A percentile compares a stretch with the other conserved stretches of the same genome.
These are phyloP conservation scores for Acrobasis consociella DNA, from an alignment of 2,888 invertebrate species.

Conservation along the genomic window DNA sequence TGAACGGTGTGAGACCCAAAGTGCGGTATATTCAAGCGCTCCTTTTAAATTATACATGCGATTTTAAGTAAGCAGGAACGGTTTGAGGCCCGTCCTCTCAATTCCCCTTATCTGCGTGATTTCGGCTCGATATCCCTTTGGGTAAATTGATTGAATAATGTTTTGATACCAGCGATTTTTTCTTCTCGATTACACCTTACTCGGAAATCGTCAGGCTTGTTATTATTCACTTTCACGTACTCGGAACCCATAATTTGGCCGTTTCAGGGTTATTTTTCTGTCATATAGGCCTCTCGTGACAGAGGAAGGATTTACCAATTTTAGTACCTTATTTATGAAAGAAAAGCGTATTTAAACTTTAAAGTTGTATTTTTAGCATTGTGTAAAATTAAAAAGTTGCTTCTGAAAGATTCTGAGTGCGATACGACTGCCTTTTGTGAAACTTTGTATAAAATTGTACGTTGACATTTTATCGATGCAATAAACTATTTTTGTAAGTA, in stretches of 20 bases:
- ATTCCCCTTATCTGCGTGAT: slow-evolving; percentile 62
- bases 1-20: not conserved
- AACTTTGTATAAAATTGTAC: too few species aligned
- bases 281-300: too few species aligned
- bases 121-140: slow-evolving; percentile 54
- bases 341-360: too few species aligned
- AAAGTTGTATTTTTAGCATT: too few species aligned
- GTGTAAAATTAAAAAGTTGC: too few species aligned
- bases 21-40: slow-evolving; percentile 38
- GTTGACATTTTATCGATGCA: too few species aligned
- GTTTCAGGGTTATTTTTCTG: not conserved
- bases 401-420: too few species aligned
- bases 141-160: slow-evolving; percentile 66
- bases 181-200: slow-evolving; percentile 28
- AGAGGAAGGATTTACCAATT: too few species aligned
- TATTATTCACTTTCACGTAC: not conserved
- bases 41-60: slow-evolving; percentile 70
- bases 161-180: slow-evolving; percentile 51
- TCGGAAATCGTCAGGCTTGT: not conserved
- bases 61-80: slow-evolving; percentile 62
- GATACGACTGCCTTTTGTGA: too few species aligned
- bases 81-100: slow-evolving; percentile 46
- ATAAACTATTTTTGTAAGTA: too few species aligned
- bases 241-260: not conserved
- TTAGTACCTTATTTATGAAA: too few species aligned